Base-by-base conservation (phyloP, 2,888 invertebrate genomes). In the Drosophila nigritarsus region DNA sequence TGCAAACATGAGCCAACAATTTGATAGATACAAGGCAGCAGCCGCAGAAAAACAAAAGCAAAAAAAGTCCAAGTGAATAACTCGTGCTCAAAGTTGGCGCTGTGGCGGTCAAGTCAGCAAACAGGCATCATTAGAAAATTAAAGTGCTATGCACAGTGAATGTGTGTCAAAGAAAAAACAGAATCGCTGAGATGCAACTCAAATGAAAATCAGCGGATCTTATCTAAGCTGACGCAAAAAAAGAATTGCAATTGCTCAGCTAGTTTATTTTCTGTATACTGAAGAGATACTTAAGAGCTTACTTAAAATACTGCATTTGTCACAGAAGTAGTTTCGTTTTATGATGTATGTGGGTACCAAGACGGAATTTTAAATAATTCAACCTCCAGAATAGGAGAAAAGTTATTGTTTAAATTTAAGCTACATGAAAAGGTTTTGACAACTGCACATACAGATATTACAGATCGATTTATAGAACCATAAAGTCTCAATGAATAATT, bases 1-100 rank as follows among this genome's bases (percentile, higher is more conserved):
- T 74, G 50, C 73, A 66, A 83, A 82, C 80, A 82, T 72, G 70
- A 75, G 73, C 69, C 72, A 74, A 74, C 73, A 68, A 66, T 74
- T 65, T 66, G 74, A 65, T 58, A 63, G 80, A 53, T 36, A 64
- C 49, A 27, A 65, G n/a, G 18, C 60, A 38, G 42, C 42, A 55
- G 20, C 48, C 36, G 50, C 51, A 61, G 54, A 45, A 61, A 50
- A 53, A 48, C 36, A 45, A n/a, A 27, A 42, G n/a, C 20, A 51
- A 53, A n/a, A 54, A 40, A 45, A 40, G 51, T 30, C 53, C 50
- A 49, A 66, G 60, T 64, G 63, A 75, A 73, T 73, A 59, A 68
- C 53, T 74, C 74, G 67, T 77, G 66, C 75, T 63, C 56, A 63
- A 72, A 76, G 56, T 74, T 73, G 63, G 45, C 64, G 56, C 48